phyloP scores from a whole-genome alignment of 1,140 invertebrate species.

The Ylistrum balloti region DNA sequence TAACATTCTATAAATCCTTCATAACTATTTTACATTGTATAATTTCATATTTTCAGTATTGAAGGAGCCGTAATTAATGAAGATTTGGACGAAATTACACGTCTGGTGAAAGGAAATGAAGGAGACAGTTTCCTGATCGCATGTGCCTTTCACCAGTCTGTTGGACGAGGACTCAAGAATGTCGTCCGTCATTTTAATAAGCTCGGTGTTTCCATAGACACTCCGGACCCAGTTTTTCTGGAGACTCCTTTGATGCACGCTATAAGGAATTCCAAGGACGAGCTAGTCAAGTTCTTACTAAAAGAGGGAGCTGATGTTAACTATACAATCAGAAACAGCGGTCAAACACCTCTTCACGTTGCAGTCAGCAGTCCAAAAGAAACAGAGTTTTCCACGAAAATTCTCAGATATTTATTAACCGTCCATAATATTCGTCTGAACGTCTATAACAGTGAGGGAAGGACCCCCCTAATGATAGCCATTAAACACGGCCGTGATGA shows the following conservation, averaged over 20 bases:
- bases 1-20: too few relatives aligned
- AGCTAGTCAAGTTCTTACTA: neutral
- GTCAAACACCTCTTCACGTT: neutral
- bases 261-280: neutral
- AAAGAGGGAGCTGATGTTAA: neutral
- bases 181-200: neutral
- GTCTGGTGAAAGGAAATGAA: neutral
- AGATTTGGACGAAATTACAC: neutral
- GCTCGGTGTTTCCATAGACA: neutral
- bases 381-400: neutral
- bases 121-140: neutral
- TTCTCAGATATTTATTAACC: neutral
- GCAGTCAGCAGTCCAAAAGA: conserved; percentile 21
- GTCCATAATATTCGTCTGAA: neutral
- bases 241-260: conserved; percentile 1
- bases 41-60: neutral
- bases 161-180: neutral
- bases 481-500: neutral
- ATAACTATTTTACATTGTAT: too few relatives aligned
- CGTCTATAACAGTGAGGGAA: neutral
- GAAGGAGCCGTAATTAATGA: neutral
- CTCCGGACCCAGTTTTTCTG: neutral
- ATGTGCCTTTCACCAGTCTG: neutral
- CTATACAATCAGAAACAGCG: neutral
- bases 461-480: neutral